Conservation (phyloP, 1,140 invertebrate genomes). For the Papilio glaucus region DNA sequence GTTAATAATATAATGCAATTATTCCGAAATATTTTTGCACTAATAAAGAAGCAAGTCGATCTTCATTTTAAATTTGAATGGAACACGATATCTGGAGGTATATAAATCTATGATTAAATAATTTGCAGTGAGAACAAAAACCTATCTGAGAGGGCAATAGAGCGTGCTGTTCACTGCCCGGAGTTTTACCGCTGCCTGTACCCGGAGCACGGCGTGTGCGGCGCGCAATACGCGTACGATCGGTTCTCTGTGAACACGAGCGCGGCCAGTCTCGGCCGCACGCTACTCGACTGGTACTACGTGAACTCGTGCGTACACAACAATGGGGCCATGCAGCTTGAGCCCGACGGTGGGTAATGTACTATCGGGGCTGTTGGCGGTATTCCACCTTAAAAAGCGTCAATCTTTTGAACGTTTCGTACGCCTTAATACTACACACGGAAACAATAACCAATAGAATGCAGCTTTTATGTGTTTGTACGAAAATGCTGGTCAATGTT, state of each 20-base stretch:
- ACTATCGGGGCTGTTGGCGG: not conserved
- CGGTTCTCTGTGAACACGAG: slow-evolving; percentile 55
- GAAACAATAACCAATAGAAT: no score
- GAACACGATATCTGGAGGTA: no score
- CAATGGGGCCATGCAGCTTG: slow-evolving; percentile 40
- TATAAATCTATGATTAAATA: no score
- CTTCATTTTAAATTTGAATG: no score
- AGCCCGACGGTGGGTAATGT: slow-evolving; percentile 53
- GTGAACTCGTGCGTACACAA: slow-evolving; percentile 56
- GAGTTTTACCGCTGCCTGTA: slow-evolving; percentile 70
- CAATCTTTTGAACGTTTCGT: no score
- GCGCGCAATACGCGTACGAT: slow-evolving; percentile 56
- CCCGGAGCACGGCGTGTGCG: slow-evolving; percentile 45
- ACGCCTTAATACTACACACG: no score
- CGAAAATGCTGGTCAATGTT: no score
- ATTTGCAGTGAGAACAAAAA: not conserved
- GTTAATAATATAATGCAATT: no score
- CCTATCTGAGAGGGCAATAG: slow-evolving; percentile 6
- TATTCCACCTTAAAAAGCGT: no score
- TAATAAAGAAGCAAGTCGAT: no score
- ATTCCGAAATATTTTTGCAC: no score
- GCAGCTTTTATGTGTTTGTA: no score
- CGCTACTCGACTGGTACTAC: slow-evolving; percentile 62
- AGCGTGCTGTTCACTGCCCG: slow-evolving; percentile 55
- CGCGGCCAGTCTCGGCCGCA: slow-evolving; percentile 41